Conservation (phyloP, 2,113 vertebrate species). For the Alexandromys fortis region DNA sequence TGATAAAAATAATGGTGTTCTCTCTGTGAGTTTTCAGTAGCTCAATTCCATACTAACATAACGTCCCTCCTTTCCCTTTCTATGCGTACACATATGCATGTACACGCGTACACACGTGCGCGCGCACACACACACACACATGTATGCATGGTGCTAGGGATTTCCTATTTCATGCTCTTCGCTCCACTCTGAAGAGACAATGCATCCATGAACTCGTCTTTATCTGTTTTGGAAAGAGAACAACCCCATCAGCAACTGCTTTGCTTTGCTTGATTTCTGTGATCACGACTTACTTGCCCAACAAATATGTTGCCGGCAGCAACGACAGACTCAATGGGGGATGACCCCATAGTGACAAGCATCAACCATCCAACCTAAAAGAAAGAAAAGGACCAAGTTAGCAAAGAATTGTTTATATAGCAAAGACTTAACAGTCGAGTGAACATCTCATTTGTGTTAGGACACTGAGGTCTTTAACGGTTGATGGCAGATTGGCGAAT, state of each 20-base stretch:
- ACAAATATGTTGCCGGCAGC: slow-evolving; percentile 94
- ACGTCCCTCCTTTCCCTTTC: accelerated
- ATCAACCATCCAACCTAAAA: slow-evolving; percentile 92
- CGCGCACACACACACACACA: background rate
- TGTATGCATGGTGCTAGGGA: background rate
- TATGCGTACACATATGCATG: background rate
- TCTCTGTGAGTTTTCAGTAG: background rate
- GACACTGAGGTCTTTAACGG: background rate
- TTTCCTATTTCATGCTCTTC: background rate
- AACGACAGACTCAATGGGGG: slow-evolving; percentile 91
- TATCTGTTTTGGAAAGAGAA: background rate
- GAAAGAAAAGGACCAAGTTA: slow-evolving; percentile 1
- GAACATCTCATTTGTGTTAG: background rate
- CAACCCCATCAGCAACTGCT: background rate
- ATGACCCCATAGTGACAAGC: slow-evolving; percentile 90
- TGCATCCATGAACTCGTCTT: background rate
- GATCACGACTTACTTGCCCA: slow-evolving; percentile 87
- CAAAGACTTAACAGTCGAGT: background rate
- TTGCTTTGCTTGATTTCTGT: background rate
- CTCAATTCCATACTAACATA: background rate
- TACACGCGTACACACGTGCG: background rate
- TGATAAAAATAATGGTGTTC: background rate
- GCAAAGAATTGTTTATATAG: background rate
- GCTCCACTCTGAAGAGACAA: background rate
- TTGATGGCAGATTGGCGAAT: background rate